Base-by-base conservation (phyloP, 2,797 vertebrate genomes). In the Manis javanica region DNA sequence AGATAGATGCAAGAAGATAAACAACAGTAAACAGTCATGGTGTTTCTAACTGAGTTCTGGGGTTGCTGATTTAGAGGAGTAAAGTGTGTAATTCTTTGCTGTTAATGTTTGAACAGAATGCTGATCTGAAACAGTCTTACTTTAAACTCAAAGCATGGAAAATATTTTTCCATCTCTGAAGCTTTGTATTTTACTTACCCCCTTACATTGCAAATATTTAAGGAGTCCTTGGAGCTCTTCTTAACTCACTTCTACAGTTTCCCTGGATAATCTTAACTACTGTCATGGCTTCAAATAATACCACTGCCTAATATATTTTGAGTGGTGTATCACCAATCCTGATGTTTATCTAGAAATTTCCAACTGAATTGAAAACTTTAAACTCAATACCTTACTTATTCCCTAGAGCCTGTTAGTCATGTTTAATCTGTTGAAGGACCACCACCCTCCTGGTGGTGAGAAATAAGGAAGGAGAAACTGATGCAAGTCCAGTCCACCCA, bases 191-290 rank as follows among this genome's bases (percentile, higher is more conserved):
- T 72, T 81, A 42, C 8, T 88, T 7, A 12, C 0, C 18, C 15
- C 94, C 34, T n/a, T 77, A 53, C 31, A 55, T 63, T 16, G 26
- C 42, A 96, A 93, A 78, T 91, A 66, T 31, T 87, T 82, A 77
- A 71, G 23, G 16, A 83, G 59, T 75, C 46, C 3, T 81, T 81
- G 9, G 14, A 46, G 26, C 5, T 69, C 26, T 95, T 92, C 82
- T 69, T 49, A 71, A 90, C 7, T 85, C 57, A 31, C 18, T 81
- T 81, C 16, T 39, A 68, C 4, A 24, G 29, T 55, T 34, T 84
- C n/a, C 6, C 69, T 87, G 11, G 13, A 71, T 61, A 94, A 74
- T 51, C 2, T 63, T 59, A 93, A 87, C 13, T 90, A 81, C 8
- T 51, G 1, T 19, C 31, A 21, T 74, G 14, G 24, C 21, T 94